Evolutionary conservation across 1,140 invertebrate genomes (phyloP).

Genomic region (Heliconius hewitsoni): DNA sequence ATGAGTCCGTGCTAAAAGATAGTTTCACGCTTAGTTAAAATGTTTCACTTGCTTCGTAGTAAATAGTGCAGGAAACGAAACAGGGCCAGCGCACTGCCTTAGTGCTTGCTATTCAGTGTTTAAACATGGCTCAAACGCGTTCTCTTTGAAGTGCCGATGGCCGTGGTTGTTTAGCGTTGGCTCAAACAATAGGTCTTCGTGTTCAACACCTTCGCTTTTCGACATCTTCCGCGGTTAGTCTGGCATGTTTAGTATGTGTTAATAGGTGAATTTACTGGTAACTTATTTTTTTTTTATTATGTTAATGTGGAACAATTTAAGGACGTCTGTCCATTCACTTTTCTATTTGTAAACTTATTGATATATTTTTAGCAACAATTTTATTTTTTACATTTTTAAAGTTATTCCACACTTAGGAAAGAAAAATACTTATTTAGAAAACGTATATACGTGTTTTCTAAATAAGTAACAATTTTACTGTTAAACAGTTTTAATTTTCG

Average conservation of each 20-base stretch:
- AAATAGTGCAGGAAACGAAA: conserved; percentile 39
- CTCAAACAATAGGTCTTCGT: conserved; percentile 66
- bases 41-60: conserved; percentile 26
- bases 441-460: no score
- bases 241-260: conserved; percentile 34
- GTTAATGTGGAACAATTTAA: background rate
- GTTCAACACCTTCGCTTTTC: conserved; percentile 67
- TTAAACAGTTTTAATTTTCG: no score
- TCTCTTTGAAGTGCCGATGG: conserved; percentile 69
- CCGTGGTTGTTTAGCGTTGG: conserved; percentile 54
- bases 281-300: conserved; percentile 3
- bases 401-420: no score
- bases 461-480: no score
- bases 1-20: background rate
- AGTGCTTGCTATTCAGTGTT: conserved; percentile 63
- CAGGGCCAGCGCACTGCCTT: conserved; percentile 46
- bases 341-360: background rate
- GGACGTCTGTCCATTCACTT: background rate
- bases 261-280: background rate
- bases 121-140: conserved; percentile 39
- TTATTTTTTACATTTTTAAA: no score
- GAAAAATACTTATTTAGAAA: no score
- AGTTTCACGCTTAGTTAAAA: background rate
- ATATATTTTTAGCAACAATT: no score
- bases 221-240: conserved; percentile 59